phyloP scores from a whole-genome alignment of 2,888 invertebrate genomes.

The Stramonita haemastoma region DNA sequence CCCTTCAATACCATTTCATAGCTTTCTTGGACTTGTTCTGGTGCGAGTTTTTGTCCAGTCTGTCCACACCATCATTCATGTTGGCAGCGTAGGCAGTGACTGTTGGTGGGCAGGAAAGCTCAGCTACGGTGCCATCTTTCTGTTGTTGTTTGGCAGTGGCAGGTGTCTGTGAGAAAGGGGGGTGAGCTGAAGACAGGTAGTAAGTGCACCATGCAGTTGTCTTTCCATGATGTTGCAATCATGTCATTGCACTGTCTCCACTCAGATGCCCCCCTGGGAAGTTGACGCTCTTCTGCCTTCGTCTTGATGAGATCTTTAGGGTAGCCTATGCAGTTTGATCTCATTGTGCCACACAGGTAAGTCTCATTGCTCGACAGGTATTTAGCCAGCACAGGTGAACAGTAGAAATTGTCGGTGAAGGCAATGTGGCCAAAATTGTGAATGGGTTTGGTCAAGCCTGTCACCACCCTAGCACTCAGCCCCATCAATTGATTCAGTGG shows the following conservation, averaged over 20 bases:
- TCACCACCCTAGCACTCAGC: too few species aligned
- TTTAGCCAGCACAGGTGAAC: slow-evolving; percentile 6
- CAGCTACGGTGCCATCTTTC: slow-evolving; percentile 21
- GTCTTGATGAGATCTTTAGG: neutral
- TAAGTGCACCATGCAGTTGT: neutral
- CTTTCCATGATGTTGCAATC: too few species aligned
- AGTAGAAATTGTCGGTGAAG: slow-evolving; percentile 36
- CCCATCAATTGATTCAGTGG: too few species aligned
- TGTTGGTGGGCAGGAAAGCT: slow-evolving; percentile 29
- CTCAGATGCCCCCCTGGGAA: too few species aligned
- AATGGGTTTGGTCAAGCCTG: too few species aligned
- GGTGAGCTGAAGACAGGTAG: too few species aligned
- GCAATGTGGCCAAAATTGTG: too few species aligned
- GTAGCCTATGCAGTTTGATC: neutral
- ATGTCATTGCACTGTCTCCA: too few species aligned
- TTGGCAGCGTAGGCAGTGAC: too few species aligned
- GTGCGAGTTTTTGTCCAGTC: slow-evolving; percentile 17
- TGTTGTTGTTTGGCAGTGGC: neutral
- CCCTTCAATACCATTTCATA: slow-evolving; percentile 19
- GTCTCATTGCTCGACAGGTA: slow-evolving; percentile 28
- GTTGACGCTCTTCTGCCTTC: too few species aligned
- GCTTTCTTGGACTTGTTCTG: neutral
- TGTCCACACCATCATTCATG: slow-evolving; percentile 37
- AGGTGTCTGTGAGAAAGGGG: too few species aligned
- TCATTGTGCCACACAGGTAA: slow-evolving; percentile 32